Conservation (phyloP, 1,140 invertebrate genomes). For the Anastrepha obliqua region DNA sequence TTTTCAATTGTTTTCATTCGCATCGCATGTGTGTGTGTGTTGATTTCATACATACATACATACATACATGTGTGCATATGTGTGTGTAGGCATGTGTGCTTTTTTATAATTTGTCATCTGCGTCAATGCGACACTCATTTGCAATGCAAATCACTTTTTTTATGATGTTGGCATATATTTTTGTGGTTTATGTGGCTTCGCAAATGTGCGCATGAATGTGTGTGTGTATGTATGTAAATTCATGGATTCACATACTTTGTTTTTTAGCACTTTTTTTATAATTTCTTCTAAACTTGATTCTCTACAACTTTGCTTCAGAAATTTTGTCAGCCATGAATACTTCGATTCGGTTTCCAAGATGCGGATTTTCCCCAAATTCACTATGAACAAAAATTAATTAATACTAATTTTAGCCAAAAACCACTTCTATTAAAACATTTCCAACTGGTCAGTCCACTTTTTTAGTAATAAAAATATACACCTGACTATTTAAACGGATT, state of each 20-base stretch:
- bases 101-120: constrained; percentile 49
- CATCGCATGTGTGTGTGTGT: background rate
- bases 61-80: background rate
- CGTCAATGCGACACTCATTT: constrained; percentile 45
- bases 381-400: background rate
- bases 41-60: background rate
- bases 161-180: background rate
- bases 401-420: background rate
- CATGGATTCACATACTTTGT: too few relatives aligned
- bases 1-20: background rate
- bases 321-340: background rate
- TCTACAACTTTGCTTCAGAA: too few relatives aligned
- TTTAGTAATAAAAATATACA: constrained; percentile 12
- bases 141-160: constrained; percentile 35
- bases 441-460: constrained; percentile 29
- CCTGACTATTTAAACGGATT: constrained; percentile 41
- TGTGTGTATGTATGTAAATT: too few relatives aligned
- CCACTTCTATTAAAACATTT: constrained; percentile 1
- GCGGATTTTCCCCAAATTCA: constrained; percentile 31
- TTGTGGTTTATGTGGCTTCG: background rate
- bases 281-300: too few relatives aligned
- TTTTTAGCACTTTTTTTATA: too few relatives aligned
- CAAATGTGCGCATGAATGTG: too few relatives aligned
- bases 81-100: background rate
- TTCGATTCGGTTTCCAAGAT: background rate